These are phyloP conservation scores for Bettongia penicillata DNA, from an alignment of 2,113 vertebrate species.

Conservation along the genomic window DNA sequence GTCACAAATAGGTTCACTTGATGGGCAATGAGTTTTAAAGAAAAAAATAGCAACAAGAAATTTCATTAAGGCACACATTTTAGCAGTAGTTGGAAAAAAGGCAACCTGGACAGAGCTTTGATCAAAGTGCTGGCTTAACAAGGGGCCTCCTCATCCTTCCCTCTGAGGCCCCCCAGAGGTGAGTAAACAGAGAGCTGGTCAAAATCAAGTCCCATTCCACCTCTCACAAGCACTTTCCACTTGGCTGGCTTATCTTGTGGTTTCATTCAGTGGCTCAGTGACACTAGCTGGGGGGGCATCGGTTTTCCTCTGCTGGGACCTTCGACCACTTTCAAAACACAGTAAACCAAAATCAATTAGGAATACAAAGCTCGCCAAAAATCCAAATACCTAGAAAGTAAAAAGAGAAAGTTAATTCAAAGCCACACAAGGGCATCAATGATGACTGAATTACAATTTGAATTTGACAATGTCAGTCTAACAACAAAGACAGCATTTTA, in stretches of 20 bases:
- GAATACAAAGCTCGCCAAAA: slow-evolving; percentile 84
- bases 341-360: slow-evolving; percentile 59
- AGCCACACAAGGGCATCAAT: not conserved
- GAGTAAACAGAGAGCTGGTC: not conserved
- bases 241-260: not conserved
- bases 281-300: not conserved
- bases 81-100: not conserved
- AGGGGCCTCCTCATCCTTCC: not conserved
- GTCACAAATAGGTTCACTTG: not conserved
- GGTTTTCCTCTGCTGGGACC: fast-evolving
- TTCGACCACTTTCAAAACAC: fast-evolving
- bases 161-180: not conserved
- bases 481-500: not conserved
- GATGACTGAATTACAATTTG: not conserved
- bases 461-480: not conserved
- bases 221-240: not conserved
- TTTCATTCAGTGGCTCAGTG: slow-evolving; percentile 81
- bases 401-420: slow-evolving; percentile 12
- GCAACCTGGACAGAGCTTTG: not conserved
- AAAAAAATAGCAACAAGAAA: not conserved
- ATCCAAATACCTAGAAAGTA: slow-evolving; percentile 88
- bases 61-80: not conserved
- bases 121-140: not conserved
- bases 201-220: not conserved
- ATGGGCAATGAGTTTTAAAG: slow-evolving; percentile 27